A percentile compares a stretch with the other conserved stretches of the same genome.
Conservation (phyloP, 2,113 vertebrate genomes). For the Pavo muticus region DNA sequence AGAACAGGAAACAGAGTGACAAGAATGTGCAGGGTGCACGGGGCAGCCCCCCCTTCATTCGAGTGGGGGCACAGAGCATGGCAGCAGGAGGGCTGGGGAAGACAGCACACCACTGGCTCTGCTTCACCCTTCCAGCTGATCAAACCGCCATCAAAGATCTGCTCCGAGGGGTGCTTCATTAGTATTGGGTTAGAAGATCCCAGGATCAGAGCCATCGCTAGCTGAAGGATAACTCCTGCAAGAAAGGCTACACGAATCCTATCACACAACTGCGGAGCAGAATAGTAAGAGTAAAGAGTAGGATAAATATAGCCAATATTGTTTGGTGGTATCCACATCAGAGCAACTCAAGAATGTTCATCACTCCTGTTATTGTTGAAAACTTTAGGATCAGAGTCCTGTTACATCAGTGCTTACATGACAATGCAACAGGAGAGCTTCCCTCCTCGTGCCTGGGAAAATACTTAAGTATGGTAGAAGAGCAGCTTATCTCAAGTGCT, state of each 20-base stretch:
- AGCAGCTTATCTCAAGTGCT: neutral
- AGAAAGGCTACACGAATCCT: neutral
- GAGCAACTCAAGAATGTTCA: no score
- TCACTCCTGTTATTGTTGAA: no score
- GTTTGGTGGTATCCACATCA: no score
- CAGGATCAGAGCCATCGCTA: neutral
- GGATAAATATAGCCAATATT: neutral
- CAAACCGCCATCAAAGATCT: neutral
- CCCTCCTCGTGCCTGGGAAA: rapidly evolving
- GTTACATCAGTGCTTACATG: neutral
- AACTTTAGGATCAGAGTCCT: no score
- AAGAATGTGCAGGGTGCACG: rapidly evolving
- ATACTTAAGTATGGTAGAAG: neutral
- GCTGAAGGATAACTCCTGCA: neutral
- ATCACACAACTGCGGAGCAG: rapidly evolving
- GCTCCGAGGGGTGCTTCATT: neutral
- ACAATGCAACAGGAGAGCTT: neutral
- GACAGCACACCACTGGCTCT: rapidly evolving
- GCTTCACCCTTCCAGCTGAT: neutral
- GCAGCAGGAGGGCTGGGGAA: neutral
- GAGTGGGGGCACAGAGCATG: neutral
- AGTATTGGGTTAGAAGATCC: neutral
- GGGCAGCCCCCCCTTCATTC: neutral
- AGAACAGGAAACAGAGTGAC: neutral
- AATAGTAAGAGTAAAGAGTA: neutral